phyloP scores from a whole-genome alignment of 1,140 invertebrate species.

The Notospermus geniculatus region DNA sequence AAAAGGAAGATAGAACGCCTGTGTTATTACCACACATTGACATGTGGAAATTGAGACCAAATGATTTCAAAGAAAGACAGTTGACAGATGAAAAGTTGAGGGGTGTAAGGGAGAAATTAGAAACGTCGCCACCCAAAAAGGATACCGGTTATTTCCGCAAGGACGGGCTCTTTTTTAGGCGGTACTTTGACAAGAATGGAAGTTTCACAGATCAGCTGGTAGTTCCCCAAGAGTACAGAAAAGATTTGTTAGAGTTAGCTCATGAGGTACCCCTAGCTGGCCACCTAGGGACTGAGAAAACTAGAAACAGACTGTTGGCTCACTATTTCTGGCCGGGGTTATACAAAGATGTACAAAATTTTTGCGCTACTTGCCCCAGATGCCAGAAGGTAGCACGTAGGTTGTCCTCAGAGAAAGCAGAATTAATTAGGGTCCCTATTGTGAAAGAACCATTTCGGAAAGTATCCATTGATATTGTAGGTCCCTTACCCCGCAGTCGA shows the following conservation, averaged over 20 bases:
- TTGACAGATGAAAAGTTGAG: too few species aligned
- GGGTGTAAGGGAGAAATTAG: too few species aligned
- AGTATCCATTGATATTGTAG: slow-evolving; percentile 22
- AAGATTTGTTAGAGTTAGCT: slow-evolving; percentile 11
- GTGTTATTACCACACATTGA: too few species aligned
- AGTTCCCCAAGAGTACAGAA: slow-evolving; percentile 11
- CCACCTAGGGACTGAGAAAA: slow-evolving; percentile 19
- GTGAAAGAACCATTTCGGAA: slow-evolving; percentile 21
- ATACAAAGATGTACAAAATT: slow-evolving; percentile 7
- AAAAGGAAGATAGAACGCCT: too few species aligned
- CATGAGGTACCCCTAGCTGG: slow-evolving; percentile 13
- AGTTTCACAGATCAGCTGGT: too few species aligned
- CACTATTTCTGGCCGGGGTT: slow-evolving; percentile 27
- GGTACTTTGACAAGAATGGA: too few species aligned
- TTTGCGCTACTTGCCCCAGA: slow-evolving; percentile 19
- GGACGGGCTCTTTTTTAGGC: too few species aligned
- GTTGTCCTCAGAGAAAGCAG: slow-evolving; percentile 14
- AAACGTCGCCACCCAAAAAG: too few species aligned
- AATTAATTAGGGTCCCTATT: slow-evolving; percentile 20
- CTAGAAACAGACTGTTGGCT: slow-evolving; percentile 5
- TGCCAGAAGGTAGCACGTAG: slow-evolving; percentile 25
- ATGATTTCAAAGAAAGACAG: too few species aligned
- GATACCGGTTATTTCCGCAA: too few species aligned
- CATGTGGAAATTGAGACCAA: too few species aligned
- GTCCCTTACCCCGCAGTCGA: slow-evolving; percentile 22